phyloP scores from a whole-genome alignment of 2,888 invertebrate genomes.

The Oegoconia quadripuncta region DNA sequence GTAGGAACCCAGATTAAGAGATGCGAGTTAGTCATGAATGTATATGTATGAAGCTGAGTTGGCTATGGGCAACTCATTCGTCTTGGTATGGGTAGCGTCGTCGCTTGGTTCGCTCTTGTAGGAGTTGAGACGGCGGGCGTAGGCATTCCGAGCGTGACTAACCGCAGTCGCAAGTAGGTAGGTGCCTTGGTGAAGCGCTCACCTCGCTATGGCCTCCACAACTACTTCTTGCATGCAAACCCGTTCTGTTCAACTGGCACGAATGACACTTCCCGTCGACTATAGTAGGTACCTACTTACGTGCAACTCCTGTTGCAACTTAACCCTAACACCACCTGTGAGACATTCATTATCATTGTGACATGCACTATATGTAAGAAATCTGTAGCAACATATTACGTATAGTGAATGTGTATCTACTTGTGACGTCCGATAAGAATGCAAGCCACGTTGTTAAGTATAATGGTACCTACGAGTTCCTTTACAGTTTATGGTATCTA shows the following conservation, averaged over 20 bases:
- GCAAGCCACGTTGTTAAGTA: constrained; percentile 28
- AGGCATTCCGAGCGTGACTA: constrained; percentile 70
- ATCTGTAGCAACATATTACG: neutral
- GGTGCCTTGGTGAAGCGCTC: constrained; percentile 53
- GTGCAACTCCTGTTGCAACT: constrained; percentile 8
- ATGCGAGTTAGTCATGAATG: too few relatives aligned
- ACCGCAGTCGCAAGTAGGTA: constrained; percentile 42
- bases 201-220: constrained; percentile 66
- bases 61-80: too few relatives aligned
- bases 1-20: too few relatives aligned
- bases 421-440: constrained; percentile 42
- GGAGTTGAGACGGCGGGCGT: constrained; percentile 45
- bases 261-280: constrained; percentile 28
- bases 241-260: constrained; percentile 51
- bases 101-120: constrained; percentile 44
- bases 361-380: too few relatives aligned
- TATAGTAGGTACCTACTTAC: too few relatives aligned
- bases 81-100: too few relatives aligned
- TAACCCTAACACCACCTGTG: neutral
- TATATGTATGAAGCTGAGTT: too few relatives aligned
- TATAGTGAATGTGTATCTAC: neutral
- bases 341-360: neutral
- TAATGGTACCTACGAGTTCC: neutral
- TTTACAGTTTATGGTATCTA: too few relatives aligned
- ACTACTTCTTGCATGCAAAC: constrained; percentile 68